A percentile compares a stretch with the other conserved stretches of the same genome.
These are phyloP conservation scores for Emys orbicularis DNA, from an alignment of 2,797 vertebrate species.

Conservation along the genomic window DNA sequence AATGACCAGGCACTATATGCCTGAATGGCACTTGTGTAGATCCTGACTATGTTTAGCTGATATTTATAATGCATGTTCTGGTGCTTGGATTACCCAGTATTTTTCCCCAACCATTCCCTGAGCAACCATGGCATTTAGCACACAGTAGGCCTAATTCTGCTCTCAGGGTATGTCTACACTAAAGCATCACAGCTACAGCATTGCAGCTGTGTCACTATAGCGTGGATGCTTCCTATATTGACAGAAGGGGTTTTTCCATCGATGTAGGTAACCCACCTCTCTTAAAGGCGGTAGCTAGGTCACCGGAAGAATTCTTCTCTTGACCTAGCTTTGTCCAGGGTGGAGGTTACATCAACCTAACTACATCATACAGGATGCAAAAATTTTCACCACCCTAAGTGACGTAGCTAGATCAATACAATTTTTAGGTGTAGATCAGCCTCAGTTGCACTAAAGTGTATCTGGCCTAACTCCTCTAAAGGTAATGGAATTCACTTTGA, in stretches of 20 bases:
- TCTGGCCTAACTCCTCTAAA: background rate
- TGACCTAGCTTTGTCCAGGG: background rate
- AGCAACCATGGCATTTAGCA: background rate
- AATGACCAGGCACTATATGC: background rate
- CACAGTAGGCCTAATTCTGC: background rate
- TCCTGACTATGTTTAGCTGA: background rate
- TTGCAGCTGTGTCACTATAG: background rate
- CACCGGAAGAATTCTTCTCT: background rate
- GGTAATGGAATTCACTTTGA: background rate
- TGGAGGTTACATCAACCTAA: background rate
- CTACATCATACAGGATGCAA: background rate
- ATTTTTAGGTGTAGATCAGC: background rate
- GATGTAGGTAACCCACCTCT: background rate
- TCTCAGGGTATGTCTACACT: background rate
- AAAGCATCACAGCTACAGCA: background rate
- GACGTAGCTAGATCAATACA: background rate
- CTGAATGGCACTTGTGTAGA: background rate
- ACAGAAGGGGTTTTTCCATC: background rate
- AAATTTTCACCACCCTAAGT: background rate
- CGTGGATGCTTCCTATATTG: background rate
- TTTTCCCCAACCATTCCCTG: background rate
- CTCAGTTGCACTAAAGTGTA: background rate
- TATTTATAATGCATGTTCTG: background rate
- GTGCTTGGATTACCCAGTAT: background rate
- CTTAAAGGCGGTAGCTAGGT: background rate